Evolutionary conservation across 2,113 vertebrate genomes (phyloP), one percentile per base, ranked within the genome.

Genomic region (Pachypanchax playfairii): DNA sequence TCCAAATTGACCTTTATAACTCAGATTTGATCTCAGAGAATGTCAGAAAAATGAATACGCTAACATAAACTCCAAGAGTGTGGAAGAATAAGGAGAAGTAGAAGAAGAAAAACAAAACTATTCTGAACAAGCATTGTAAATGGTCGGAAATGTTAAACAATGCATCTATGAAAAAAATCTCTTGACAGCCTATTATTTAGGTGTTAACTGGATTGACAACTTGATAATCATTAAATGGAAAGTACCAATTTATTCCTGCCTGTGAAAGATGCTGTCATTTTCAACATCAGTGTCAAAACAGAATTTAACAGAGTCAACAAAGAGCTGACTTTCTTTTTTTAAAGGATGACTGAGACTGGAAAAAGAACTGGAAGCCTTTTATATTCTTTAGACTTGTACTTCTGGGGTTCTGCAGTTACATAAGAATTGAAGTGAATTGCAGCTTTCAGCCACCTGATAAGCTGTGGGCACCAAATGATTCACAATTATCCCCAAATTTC

Each of bases 1-100:
- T 84, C 53, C 20, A 79, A 85, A 87, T 75, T 89, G 86, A 90
- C 87, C 89, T 89, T 90, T 89, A 77, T 66, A 71, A 77, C 70
- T 79, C 57, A 6, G 73, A 83, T 86, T 67, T 79, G 77, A 75
- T 80, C 62, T 12, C 65, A 66, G 73, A 78, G 80, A 83, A 53
- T 80, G 82, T 82, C 65, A 69, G 73, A 82, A 77, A 78, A 76
- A 84, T 75, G 43, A 86, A 70, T 46, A 52, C 66, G 50, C 31
- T 11, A 77, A 66, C 70, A 70, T 62, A 58, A 81, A 84, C 52
- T 77, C 65, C 50, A 77, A 35, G 21, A 59, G 61, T 46, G 49
- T 29, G 31, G 31, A 57, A 26, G 29, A 63, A 49, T 42, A 20
- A 6, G 2, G 10, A 21, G 24, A 29, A 38, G 47, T 52, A 35